These are phyloP conservation scores for Girardia tigrina DNA, from an alignment of 2,888 invertebrate species.

Conservation along the genomic window DNA sequence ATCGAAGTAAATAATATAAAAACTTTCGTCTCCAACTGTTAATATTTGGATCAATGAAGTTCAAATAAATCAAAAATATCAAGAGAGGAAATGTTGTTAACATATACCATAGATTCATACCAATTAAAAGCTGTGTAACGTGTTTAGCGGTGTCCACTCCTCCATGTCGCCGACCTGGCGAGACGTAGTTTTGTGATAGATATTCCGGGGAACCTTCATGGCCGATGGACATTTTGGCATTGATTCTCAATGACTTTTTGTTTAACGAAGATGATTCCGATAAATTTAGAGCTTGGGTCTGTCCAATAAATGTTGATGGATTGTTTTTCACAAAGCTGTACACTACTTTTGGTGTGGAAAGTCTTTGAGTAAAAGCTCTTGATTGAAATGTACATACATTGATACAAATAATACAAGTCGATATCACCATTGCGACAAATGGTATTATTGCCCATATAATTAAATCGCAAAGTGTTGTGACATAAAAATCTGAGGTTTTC, in stretches of 20 bases:
- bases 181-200: not conserved
- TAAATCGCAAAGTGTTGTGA: constrained; percentile 33
- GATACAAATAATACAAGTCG: constrained; percentile 28
- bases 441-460: constrained; percentile 34
- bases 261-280: constrained; percentile 15
- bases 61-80: constrained; percentile 36
- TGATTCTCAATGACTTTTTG: not conserved
- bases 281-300: not conserved
- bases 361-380: not conserved
- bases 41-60: constrained; percentile 34
- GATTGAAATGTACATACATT: constrained; percentile 21
- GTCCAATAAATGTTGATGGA: constrained; percentile 17
- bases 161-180: constrained; percentile 24
- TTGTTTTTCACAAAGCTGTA: not conserved
- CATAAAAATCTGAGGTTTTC: constrained; percentile 31
- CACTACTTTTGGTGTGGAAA: not conserved
- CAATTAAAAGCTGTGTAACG: constrained; percentile 34
- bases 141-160: constrained; percentile 31
- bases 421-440: constrained; percentile 32
- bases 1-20: constrained; percentile 35
- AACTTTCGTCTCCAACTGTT: constrained; percentile 29
- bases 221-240: not conserved
- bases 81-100: constrained; percentile 36
- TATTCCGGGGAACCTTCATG: not conserved
- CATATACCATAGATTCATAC: constrained; percentile 34